Percentiles rank a stretch among this genome's conserved stretches.
Conservation (phyloP, 2,888 invertebrate species). For the Agrochola macilenta region DNA sequence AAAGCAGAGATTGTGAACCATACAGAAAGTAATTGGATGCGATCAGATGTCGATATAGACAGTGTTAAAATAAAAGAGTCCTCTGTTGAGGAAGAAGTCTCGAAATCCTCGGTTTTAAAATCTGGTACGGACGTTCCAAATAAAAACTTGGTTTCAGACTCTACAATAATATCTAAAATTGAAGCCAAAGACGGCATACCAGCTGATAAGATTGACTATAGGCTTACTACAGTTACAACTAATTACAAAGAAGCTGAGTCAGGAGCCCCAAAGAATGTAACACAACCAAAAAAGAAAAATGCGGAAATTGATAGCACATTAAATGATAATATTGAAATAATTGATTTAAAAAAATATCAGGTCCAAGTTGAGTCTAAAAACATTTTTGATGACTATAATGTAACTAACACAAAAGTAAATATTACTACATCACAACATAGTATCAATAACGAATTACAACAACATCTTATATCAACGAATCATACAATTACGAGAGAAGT, state of each 20-base stretch:
- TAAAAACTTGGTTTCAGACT: background rate
- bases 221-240: background rate
- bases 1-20: slow-evolving; percentile 34
- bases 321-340: slow-evolving; percentile 3
- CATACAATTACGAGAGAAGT: slow-evolving; percentile 45
- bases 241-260: background rate
- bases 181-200: background rate
- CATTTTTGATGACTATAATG: slow-evolving; percentile 1
- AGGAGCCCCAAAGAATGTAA: background rate
- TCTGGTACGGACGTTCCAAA: background rate
- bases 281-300: slow-evolving; percentile 20
- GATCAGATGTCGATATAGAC: slow-evolving; percentile 23
- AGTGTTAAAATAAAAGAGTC: slow-evolving; percentile 12
- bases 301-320: background rate
- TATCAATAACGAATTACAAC: slow-evolving; percentile 39
- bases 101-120: background rate
- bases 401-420: slow-evolving; percentile 16
- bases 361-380: background rate
- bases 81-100: background rate
- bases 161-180: background rate
- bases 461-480: slow-evolving; percentile 43
- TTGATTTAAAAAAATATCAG: slow-evolving; percentile 7
- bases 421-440: slow-evolving; percentile 7
- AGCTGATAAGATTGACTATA: slow-evolving; percentile 9
- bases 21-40: slow-evolving; percentile 11